Base-by-base conservation (phyloP, 2,888 invertebrate genomes). In the Liodrosophila aerea region DNA sequence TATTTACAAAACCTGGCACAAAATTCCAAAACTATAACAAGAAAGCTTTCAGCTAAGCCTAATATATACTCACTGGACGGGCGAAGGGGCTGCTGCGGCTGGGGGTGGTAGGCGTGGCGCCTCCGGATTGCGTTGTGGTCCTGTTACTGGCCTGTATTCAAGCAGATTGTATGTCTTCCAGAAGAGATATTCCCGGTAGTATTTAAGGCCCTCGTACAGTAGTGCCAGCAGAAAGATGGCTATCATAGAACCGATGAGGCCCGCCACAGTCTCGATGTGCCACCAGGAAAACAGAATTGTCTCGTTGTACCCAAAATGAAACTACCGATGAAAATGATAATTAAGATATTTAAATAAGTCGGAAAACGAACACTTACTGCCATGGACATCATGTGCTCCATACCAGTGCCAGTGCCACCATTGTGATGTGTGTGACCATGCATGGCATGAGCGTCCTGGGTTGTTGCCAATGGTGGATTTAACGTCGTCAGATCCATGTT, bases 161-260 rank as follows among this genome's bases (percentile, higher is more conserved):
- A 96, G 91, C 2, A 95, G 92, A 83, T 95, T 95, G 89, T 96
- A 96, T 1, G 96, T 94, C 91, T 94, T 95, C 94, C 97, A 96
- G 88, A 96, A 93, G 41, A 97, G 91, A 91, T 94, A 94, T 91
- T 96, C 95, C 78, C 93, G 91, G 87, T 93, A 93, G 87, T 93
- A 93, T 87, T 93, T 93, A 1, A 93, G 90, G 67, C 97, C 98
- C 92, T 99, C 99, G 89, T 99, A 99, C 18, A 98, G 91, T 49
- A 97, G 93, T 4, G 98, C 98, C 93, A 98, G 93, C 66, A 97
- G 91, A 88, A 98, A 96, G 84, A 99, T 96, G 40, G 95, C 95
- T 68, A 98, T 91, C 92, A 98, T 97, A 3, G 98, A 98, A 37
- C 95, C 95, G 58, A 98, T 90, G 78, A 99, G 92, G 58, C 95